Base-by-base conservation (phyloP, 2,113 vertebrate genomes). In the Cromileptes altivelis region DNA sequence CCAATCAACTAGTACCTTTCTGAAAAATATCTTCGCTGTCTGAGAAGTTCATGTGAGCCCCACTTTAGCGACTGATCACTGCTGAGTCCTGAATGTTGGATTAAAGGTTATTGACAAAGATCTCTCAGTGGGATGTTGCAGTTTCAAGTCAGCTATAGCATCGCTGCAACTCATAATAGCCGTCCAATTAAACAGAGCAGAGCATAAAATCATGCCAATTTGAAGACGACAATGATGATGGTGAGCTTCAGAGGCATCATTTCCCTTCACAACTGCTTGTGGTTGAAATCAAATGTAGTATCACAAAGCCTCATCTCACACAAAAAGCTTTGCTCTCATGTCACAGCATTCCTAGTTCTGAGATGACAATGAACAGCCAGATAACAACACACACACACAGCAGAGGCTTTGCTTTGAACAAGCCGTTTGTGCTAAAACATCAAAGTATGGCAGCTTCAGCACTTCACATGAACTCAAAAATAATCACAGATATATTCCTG, bases 241-340 rank as follows among this genome's bases (percentile, higher is more conserved):
- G 47, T 40, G 7, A 23, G 21, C 23, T 23, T 33, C 13, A 33
- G 12, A 18, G 8, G n/a, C 55, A 55, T 37, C 2, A 37, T 49
- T 75, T 70, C 23, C 57, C 14, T n/a, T 19, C 11, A 61, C 3
- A 40, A 50, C 23, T 15, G 10, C 13, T 21, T 50, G 67, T 14
- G n/a, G 33, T 42, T 18, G 42, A 60, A 57, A 45, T 33, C 9
- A 19, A 42, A 40, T 21, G 23, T 9, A 27, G 11, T 49, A 57
- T 55, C 47, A 56, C 12, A 27, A 57, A 71, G 27, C 8, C 30
- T 42, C n/a, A 73, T 55, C 30, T 78, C 37, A 68, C 40, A 55
- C 57, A 70, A 18, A 68, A 15, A 75, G 58, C 18, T n/a, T 33
- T 1, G 11, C 19, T 37, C 37, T 42, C 10, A 5, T 30, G n/a